These are phyloP conservation scores for Pristionchus maxplancki DNA, from an alignment of 2,888 invertebrate species.

Conservation along the genomic window DNA sequence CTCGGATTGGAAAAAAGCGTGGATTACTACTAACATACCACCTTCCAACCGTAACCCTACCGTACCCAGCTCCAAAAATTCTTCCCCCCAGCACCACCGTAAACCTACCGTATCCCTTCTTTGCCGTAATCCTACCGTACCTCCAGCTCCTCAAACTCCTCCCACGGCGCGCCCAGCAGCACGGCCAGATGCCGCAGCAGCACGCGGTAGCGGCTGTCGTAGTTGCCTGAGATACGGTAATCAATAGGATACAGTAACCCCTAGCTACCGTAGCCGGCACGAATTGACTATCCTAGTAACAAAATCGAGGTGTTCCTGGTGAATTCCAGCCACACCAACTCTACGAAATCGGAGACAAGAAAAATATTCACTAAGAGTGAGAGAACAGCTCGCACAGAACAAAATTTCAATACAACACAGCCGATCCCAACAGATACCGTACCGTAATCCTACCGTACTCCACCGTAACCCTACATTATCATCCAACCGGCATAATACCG, in stretches of 20 bases:
- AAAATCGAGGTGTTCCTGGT: no score
- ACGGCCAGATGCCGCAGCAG: conserved; percentile 82
- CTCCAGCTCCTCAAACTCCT: conserved; percentile 81
- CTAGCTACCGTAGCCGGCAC: background rate
- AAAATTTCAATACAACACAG: background rate
- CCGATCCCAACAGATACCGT: background rate
- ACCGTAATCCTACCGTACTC: background rate
- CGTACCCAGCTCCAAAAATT: no score
- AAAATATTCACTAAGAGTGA: no score
- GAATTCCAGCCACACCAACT: no score
- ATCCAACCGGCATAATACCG: background rate
- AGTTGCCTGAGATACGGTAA: conserved; percentile 80
- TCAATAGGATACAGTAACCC: background rate
- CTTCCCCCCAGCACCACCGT: no score
- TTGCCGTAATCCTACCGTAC: conserved; percentile 19
- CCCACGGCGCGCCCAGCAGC: conserved; percentile 81
- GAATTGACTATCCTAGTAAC: no score
- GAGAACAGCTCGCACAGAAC: no score
- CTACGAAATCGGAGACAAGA: no score
- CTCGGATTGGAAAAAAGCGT: no score
- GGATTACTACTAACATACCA: no score
- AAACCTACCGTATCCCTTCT: background rate
- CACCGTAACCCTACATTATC: no score
- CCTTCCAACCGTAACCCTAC: background rate
- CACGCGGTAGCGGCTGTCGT: conserved; percentile 83